phyloP scores from a whole-genome alignment of 2,888 invertebrate species.

The Drosophila mettleri region DNA sequence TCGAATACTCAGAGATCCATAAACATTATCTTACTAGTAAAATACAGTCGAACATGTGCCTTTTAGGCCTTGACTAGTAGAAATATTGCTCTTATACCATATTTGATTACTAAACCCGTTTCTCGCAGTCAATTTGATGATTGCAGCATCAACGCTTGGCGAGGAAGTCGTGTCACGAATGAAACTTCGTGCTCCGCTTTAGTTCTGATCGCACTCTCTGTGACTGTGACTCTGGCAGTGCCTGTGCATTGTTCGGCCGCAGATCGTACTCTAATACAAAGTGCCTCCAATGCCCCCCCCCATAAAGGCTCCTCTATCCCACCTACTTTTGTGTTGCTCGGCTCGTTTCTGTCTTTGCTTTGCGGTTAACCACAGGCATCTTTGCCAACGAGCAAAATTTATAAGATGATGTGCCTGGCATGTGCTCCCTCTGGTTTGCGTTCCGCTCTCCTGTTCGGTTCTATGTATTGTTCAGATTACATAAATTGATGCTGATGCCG shows the following conservation, averaged over 20 bases:
- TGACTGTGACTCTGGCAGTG: conserved; percentile 34
- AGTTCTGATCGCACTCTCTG: conserved; percentile 9
- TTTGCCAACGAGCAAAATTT: conserved; percentile 70
- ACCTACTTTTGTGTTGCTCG: not conserved
- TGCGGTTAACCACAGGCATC: conserved; percentile 77
- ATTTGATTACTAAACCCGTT: not conserved
- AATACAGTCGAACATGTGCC: no score
- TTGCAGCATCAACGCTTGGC: no score
- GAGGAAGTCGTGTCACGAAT: conserved; percentile 8
- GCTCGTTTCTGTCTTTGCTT: conserved; percentile 19
- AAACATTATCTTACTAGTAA: no score
- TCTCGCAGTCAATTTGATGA: not conserved
- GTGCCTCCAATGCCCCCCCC: conserved; percentile 20
- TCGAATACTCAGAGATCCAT: not conserved
- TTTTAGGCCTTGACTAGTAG: no score
- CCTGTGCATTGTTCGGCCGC: conserved; percentile 54
- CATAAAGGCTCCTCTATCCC: not conserved
- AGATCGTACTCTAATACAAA: conserved; percentile 59
- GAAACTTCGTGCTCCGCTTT: conserved; percentile 2
- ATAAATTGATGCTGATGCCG: conserved; percentile 75
- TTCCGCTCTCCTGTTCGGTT: conserved; percentile 18
- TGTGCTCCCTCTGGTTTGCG: conserved; percentile 4
- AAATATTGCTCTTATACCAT: not conserved
- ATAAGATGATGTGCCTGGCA: conserved; percentile 74
- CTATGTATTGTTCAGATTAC: conserved; percentile 68